These are phyloP conservation scores for Xylota segnis DNA, from an alignment of 2,888 invertebrate genomes.

Conservation along the genomic window DNA sequence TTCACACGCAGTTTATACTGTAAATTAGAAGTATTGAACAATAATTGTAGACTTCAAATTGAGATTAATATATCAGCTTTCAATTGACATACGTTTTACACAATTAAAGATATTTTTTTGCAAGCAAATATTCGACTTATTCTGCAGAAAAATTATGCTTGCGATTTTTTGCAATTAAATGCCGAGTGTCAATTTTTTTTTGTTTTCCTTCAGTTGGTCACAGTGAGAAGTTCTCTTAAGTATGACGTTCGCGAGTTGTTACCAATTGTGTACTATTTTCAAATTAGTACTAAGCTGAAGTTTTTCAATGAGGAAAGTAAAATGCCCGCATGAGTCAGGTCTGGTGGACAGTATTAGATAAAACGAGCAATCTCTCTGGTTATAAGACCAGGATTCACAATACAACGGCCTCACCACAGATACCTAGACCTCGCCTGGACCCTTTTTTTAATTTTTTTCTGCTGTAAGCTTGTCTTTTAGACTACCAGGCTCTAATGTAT, in stretches of 20 bases:
- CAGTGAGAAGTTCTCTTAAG: neutral
- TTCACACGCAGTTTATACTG: neutral
- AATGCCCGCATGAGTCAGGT: too few relatives aligned
- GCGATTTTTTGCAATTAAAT: conserved; percentile 12
- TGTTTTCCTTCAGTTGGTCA: neutral
- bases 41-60: neutral
- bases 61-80: neutral
- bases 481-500: too few relatives aligned
- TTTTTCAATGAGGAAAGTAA: too few relatives aligned
- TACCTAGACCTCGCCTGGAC: too few relatives aligned
- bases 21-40: neutral
- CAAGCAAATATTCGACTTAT: neutral
- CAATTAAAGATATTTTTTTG: neutral
- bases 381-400: too few relatives aligned
- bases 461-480: too few relatives aligned
- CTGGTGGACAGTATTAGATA: too few relatives aligned
- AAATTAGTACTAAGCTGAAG: too few relatives aligned
- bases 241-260: neutral
- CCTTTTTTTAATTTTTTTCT: too few relatives aligned
- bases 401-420: too few relatives aligned
- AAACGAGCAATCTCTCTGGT: too few relatives aligned
- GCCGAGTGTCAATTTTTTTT: conserved; percentile 14
- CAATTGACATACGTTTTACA: neutral
- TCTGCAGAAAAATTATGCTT: neutral
- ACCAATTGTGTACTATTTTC: too few relatives aligned